Evolutionary conservation across 2,113 vertebrate genomes (phyloP), one percentile per base, ranked within the genome.

Genomic region (Jaculus jaculus): DNA sequence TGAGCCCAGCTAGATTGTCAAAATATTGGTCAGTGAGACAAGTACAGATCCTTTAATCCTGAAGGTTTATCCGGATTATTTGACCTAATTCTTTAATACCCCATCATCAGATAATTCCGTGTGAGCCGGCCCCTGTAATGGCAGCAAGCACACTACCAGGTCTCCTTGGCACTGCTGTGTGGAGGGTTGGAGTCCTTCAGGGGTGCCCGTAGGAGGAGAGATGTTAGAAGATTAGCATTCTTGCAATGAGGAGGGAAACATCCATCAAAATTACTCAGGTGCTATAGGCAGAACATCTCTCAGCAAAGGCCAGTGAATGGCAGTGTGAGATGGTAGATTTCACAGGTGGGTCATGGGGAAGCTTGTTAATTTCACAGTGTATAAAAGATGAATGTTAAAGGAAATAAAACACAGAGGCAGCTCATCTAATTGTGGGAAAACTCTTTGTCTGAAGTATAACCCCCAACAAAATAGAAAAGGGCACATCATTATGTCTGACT

Each of bases 81-180:
- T 97, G 96, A 95, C 96, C 96, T 97, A 97, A 97, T 97, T 96
- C 96, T 93, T 97, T 96, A 96, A 97, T 94, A 73, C 95, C 77
- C 37, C 85, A 84, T 95, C 94, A 97, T 95, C 95, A 94, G 96
- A 96, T 96, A 96, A 96, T 83, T 95, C 93, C 21, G 8, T 74
- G 87, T 34, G 37, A 95, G 95, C 51, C 10, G 77, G 85, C 72
- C 81, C 78, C 68, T 71, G 51, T 93, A 47, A 91, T 85, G 69
- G 90, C 39, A 83, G 90, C 93, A 93, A 94, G 89, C 79, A 88
- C n/a, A 34, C 37, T n/a, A 39, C 91, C 79, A 77, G 63, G 75
- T 95, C 90, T 92, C 92, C 89, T 73, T 78, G 95, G 91, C 24
- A 23, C 51, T 4, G 5, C 47, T 26, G 54, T 30, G 47, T 63